phyloP scores from a whole-genome alignment of 2,888 invertebrate genomes.

The Homarus gammarus region DNA sequence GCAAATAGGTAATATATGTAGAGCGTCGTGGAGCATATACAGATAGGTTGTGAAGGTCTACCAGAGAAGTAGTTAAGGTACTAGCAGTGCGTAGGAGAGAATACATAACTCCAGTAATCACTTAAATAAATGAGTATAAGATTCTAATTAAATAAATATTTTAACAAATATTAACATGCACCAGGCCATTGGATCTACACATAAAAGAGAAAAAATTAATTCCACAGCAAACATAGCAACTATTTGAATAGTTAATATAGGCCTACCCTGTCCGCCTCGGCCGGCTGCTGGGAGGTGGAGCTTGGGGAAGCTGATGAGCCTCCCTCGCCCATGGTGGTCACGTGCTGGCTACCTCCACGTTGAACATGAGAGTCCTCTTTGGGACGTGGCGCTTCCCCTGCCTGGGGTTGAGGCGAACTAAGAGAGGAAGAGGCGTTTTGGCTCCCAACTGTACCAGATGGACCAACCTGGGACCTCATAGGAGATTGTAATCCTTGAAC shows the following conservation, averaged over 20 bases:
- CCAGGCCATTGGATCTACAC: slow-evolving; percentile 41
- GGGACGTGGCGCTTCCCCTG: slow-evolving; percentile 49
- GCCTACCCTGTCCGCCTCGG: slow-evolving; percentile 65
- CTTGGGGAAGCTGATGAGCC: slow-evolving; percentile 25
- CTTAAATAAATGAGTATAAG: neutral
- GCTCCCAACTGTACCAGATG: slow-evolving; percentile 30
- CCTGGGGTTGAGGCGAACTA: slow-evolving; percentile 46
- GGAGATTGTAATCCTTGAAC: slow-evolving; percentile 46
- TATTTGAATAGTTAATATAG: slow-evolving; percentile 24
- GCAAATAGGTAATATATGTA: neutral
- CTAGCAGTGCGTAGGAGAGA: slow-evolving; percentile 48
- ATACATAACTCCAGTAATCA: slow-evolving; percentile 32
- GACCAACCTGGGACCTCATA: slow-evolving; percentile 32
- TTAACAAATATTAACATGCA: slow-evolving; percentile 51
- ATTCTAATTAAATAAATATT: slow-evolving; percentile 25
- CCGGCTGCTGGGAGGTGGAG: slow-evolving; percentile 38
- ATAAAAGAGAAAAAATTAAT: slow-evolving; percentile 27
- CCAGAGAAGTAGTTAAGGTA: slow-evolving; percentile 15
- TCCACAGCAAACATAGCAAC: slow-evolving; percentile 47
- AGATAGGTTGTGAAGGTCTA: slow-evolving; percentile 3
- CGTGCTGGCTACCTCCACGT: slow-evolving; percentile 24
- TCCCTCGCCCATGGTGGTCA: slow-evolving; percentile 24
- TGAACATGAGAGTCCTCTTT: slow-evolving; percentile 14
- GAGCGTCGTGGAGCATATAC: neutral
- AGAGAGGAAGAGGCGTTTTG: slow-evolving; percentile 35